Base-by-base conservation (phyloP, 2,888 invertebrate genomes). In the Galerucella pusilla region DNA sequence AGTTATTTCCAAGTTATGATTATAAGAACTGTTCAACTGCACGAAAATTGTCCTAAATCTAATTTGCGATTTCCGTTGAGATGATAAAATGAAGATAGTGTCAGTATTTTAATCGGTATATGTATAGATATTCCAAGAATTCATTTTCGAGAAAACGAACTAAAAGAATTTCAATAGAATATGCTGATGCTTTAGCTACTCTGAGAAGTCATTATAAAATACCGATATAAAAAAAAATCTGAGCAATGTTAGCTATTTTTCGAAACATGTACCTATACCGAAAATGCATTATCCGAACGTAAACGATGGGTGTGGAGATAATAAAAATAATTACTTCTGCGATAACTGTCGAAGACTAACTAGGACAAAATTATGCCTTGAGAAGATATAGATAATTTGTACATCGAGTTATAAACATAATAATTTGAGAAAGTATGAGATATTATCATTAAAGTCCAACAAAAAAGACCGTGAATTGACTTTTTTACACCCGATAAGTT, bases 11-110 rank as follows among this genome's bases (percentile, higher is more conserved):
- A n/a, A 54, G n/a, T 54, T 54, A 3, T n/a, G 16, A 54, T 16
- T 54, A 16, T 14, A 12, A 54, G n/a, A 3, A 0, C 16, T 57
- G 20, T 57, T 57, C 2, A 57, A 57, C 9, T 57, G 11, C 57
- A 20, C 57, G 61, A 35, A 16, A n/a, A 14, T 10, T 20, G 16
- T 64, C 16, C 10, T 46, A 11, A 25, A 28, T 45, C 12, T 6
- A 46, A 64, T n/a, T 64, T 64, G 16, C 11, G 20, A 46, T 16
- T 45, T 64, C 64, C 45, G 64, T 16, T 64, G 35, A 35, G 35
- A 64, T 64, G 11, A 6, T 64, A 64, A 28, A 46, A 14, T 45
- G 12, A 12, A 35, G 46, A 45, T 64, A 14, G 14, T 45, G 20
- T 16, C 45, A 35, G 20, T 46, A 14, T 64, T 46, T n/a, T 11